A percentile compares a stretch with the other conserved stretches of the same genome.
Evolutionary conservation across 2,797 vertebrate species (phyloP).

Genomic region (Enteromius treurensis): DNA sequence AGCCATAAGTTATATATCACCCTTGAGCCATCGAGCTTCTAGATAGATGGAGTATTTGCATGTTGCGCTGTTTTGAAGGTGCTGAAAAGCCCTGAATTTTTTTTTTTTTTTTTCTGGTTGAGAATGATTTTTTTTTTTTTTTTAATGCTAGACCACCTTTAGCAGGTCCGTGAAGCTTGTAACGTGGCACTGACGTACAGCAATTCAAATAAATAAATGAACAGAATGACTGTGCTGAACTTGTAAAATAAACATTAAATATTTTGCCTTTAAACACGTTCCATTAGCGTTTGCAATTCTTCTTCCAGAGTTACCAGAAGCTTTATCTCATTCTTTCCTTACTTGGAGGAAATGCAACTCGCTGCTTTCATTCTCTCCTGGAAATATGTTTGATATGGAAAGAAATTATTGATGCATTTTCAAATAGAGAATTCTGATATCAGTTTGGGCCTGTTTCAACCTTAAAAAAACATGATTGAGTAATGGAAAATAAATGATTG

Average conservation of each 20-base stretch:
- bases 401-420: conserved; percentile 30
- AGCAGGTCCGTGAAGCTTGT: conserved; percentile 78
- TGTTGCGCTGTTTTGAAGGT: conserved; percentile 78
- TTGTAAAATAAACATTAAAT: conserved; percentile 86
- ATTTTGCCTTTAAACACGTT: conserved; percentile 74
- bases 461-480: background rate
- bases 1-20: conserved; percentile 83
- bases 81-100: conserved; percentile 69
- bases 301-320: conserved; percentile 45
- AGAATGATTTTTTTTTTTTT: conserved; percentile 62
- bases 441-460: conserved; percentile 13
- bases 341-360: background rate
- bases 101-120: conserved; percentile 50
- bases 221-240: conserved; percentile 81
- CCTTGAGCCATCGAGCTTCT: conserved; percentile 73
- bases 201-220: conserved; percentile 76
- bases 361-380: background rate
- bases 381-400: conserved; percentile 53
- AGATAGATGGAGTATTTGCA: conserved; percentile 80
- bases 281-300: conserved; percentile 57
- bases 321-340: conserved; percentile 36
- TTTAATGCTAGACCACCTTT: conserved; percentile 68
- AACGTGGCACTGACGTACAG: conserved; percentile 83
- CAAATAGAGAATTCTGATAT: conserved; percentile 41
- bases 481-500: background rate